phyloP scores from a whole-genome alignment of 2,888 invertebrate genomes.

The Hydropsyche betteni region DNA sequence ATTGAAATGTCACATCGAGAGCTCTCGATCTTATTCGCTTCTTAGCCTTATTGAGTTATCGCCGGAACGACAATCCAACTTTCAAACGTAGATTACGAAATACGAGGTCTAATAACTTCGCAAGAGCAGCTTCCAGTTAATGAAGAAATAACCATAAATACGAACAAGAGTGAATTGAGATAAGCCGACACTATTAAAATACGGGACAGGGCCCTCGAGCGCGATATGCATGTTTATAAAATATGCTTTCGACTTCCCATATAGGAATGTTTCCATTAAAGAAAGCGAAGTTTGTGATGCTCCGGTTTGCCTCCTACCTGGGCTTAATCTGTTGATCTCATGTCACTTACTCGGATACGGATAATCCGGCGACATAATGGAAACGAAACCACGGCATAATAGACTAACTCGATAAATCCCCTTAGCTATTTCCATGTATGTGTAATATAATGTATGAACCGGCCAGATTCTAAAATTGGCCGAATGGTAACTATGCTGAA shows the following conservation, averaged over 20 bases:
- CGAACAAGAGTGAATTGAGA: constrained; percentile 43
- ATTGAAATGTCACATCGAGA: constrained; percentile 4
- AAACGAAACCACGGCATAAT: constrained; percentile 27
- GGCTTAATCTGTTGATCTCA: constrained; percentile 38
- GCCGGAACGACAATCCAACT: constrained; percentile 34
- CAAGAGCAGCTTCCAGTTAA: constrained; percentile 42
- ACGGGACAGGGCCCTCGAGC: constrained; percentile 28
- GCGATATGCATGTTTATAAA: constrained; percentile 12
- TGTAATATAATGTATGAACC: too few species aligned
- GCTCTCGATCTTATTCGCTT: constrained; percentile 10
- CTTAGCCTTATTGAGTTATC: constrained; percentile 29
- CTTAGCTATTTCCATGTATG: background rate
- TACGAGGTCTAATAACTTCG: constrained; percentile 36
- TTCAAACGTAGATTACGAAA: constrained; percentile 38
- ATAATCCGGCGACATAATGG: constrained; percentile 36
- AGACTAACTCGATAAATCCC: constrained; percentile 27
- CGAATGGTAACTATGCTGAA: too few species aligned
- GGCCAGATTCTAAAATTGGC: too few species aligned
- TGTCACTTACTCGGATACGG: constrained; percentile 37
- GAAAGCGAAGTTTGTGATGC: constrained; percentile 31
- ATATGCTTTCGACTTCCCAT: constrained; percentile 2
- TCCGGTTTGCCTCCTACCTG: background rate
- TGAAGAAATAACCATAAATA: constrained; percentile 49
- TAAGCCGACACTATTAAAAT: constrained; percentile 42
- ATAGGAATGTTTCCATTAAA: constrained; percentile 26